These are phyloP conservation scores for Benitochromis conjunctus DNA, from an alignment of 2,113 vertebrate genomes.

Conservation along the genomic window DNA sequence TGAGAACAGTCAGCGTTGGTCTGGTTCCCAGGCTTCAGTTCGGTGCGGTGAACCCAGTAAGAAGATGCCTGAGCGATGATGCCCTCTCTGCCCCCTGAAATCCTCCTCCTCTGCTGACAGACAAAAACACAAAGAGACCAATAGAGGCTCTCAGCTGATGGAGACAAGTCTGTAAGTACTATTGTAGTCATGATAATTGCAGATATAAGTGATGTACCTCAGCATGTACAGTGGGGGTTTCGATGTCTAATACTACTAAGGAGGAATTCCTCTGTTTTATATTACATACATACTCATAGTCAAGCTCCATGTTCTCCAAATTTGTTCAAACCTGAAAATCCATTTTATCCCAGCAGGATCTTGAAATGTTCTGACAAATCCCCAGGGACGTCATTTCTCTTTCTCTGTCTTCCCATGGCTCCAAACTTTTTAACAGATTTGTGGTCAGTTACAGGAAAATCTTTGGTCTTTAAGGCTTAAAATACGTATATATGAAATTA, in stretches of 20 bases:
- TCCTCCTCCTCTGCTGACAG: constrained; percentile 40
- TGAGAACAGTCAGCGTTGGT: constrained; percentile 1
- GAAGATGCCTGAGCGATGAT: constrained; percentile 8
- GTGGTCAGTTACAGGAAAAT: background rate
- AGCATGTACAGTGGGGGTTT: background rate
- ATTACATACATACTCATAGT: background rate
- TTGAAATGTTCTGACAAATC: background rate
- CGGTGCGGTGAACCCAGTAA: constrained; percentile 5
- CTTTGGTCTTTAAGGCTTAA: background rate
- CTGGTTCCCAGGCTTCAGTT: constrained; percentile 36
- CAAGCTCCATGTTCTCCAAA: background rate
- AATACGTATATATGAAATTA: background rate
- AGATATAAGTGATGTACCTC: background rate
- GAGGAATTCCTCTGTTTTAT: background rate
- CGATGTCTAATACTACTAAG: background rate
- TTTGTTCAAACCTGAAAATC: background rate
- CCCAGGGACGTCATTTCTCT: background rate
- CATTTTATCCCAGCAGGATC: background rate
- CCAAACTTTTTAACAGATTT: background rate
- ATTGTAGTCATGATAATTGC: background rate
- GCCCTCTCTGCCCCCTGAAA: constrained; percentile 26
- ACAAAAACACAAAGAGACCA: constrained; percentile 20
- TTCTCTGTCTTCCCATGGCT: background rate
- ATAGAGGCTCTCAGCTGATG: constrained; percentile 17
- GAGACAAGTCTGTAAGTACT: background rate